Base-by-base conservation (phyloP, 2,888 invertebrate genomes). In the Megastigmus dorsalis region DNA sequence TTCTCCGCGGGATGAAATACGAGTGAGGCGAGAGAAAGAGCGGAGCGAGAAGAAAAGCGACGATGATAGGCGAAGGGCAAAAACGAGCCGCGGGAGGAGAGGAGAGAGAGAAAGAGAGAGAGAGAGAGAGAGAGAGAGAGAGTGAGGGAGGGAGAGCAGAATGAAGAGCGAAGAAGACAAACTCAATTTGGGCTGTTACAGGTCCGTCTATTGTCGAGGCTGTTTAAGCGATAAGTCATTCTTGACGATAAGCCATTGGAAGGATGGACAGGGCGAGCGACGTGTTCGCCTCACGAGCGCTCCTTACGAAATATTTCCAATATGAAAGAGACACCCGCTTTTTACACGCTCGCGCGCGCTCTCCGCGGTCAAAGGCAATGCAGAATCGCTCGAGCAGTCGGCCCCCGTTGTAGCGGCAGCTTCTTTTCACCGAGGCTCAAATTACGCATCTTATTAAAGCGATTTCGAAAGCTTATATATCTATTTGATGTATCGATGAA, bases 141-240 rank as follows among this genome's bases (percentile, higher is more conserved):
- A 48, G 36, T 4, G 26, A 10, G 20, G 45, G 43, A 28, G 36
- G 6, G 33, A 45, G 75, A 72, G 74, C 75, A 77, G 33, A 76
- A 48, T 20, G 36, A 23, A 33, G 48, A 41, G 23, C 80, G 77
- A 79, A 78, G 75, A 77, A 75, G 78, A 76, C 78, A 76, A 80
- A 82, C 82, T 84, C 81, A 84, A 85, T 84, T 83, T 83, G 77
- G 80, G 80, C 80, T 81, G 82, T 79, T 79, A 77, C 78, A 77
- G 75, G 77, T 77, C 75, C 77, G 78, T 76, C 79, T 80, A 78
- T 77, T 79, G 82, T 77, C 80, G 77, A 71, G 71, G 78, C 77
- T 80, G 79, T 79, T 78, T 77, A 74, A 81, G 79, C 84, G 83
- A 84, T 86, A 85, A 84, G 84, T 85, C 86, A 86, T 85, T 84